A percentile compares a stretch with the other conserved stretches of the same genome.
phyloP scores from a whole-genome alignment of 2,888 invertebrate genomes.

The Ennomos erosarius region DNA sequence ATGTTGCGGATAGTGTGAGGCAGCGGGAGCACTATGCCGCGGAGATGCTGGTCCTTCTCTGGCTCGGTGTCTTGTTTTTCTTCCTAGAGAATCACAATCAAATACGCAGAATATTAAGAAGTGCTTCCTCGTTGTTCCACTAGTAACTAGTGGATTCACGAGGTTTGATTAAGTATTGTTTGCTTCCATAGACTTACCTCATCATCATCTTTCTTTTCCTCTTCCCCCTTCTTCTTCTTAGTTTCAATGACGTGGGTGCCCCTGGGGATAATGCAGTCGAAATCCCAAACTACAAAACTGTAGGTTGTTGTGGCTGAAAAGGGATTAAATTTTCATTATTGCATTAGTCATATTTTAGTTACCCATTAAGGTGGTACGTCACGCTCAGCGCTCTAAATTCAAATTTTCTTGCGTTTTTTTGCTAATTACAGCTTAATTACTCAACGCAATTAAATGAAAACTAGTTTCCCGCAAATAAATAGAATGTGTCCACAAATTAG shows the following conservation, averaged over 20 bases:
- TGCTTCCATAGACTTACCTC: constrained; percentile 38
- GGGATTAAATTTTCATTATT: not conserved
- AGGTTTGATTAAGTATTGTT: too few relatives aligned
- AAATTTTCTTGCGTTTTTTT: too few relatives aligned
- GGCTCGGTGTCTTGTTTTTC: constrained; percentile 65
- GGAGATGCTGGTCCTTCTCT: constrained; percentile 68
- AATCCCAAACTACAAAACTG: constrained; percentile 93
- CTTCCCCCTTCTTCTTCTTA: constrained; percentile 54
- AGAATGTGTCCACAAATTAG: too few relatives aligned
- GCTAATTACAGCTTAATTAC: too few relatives aligned
- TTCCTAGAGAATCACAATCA: constrained; percentile 46
- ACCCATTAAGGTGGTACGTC: too few relatives aligned
- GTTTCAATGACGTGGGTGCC: constrained; percentile 60
- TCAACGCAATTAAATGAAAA: too few relatives aligned
- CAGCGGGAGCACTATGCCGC: constrained; percentile 88
- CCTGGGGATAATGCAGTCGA: constrained; percentile 81
- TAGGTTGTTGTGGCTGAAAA: constrained; percentile 89
- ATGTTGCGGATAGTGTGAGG: constrained; percentile 97
- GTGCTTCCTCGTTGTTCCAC: too few relatives aligned
- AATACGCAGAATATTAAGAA: too few relatives aligned
- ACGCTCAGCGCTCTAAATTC: too few relatives aligned
- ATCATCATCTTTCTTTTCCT: constrained; percentile 53
- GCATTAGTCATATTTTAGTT: too few relatives aligned
- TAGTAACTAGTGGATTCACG: too few relatives aligned
- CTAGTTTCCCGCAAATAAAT: too few relatives aligned